Percentiles rank a stretch among this genome's conserved stretches.
These are phyloP conservation scores for Lagopus leucura DNA, from an alignment of 2,113 vertebrate species.

Conservation along the genomic window DNA sequence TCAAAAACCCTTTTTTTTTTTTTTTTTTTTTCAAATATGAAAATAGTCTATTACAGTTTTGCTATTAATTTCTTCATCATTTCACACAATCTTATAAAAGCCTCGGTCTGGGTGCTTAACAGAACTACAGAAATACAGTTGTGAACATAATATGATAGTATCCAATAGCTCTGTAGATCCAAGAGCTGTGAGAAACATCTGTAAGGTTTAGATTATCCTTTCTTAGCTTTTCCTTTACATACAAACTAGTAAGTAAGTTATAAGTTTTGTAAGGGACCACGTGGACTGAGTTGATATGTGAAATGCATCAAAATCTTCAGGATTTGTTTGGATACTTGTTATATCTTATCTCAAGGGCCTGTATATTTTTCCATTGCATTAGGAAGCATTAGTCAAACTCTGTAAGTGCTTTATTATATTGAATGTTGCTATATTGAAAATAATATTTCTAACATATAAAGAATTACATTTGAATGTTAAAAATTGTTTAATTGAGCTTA, in stretches of 20 bases:
- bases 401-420: not conserved
- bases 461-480: not conserved
- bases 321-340: not conserved
- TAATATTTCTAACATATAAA: not conserved
- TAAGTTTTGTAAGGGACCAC: not conserved
- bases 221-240: not conserved
- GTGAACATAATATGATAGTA: not conserved
- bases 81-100: not conserved
- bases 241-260: not conserved
- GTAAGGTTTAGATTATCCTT: not conserved
- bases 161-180: not conserved
- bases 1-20: fast-evolving
- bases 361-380: not conserved
- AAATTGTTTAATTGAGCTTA: not conserved
- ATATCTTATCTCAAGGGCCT: not conserved
- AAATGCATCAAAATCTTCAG: not conserved
- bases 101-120: not conserved
- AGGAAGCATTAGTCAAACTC: not conserved
- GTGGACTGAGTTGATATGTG: not conserved
- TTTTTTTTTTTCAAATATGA: not conserved
- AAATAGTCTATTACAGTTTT: not conserved
- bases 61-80: not conserved
- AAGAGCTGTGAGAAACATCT: not conserved
- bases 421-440: not conserved
- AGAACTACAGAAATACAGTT: not conserved